These are phyloP conservation scores for Gallirallus australis DNA, from an alignment of 2,797 vertebrate genomes.

Conservation along the genomic window DNA sequence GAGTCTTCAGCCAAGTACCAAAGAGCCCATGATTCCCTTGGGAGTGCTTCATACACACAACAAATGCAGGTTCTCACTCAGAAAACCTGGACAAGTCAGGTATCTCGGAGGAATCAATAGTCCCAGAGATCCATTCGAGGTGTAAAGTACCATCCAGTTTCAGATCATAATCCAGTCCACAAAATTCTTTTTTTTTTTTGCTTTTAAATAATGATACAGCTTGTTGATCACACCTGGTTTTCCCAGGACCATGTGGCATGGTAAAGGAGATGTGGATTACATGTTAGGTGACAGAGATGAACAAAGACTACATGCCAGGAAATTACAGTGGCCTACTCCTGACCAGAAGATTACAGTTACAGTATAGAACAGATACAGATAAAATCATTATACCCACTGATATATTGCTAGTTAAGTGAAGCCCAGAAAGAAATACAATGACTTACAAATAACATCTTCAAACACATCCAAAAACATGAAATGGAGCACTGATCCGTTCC, in stretches of 20 bases:
- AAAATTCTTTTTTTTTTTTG: background rate
- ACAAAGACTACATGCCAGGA: background rate
- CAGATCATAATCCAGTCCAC: slow-evolving; percentile 6
- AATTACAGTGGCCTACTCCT: background rate
- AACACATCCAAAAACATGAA: slow-evolving; percentile 42
- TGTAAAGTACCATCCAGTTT: slow-evolving; percentile 30
- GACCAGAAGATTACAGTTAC: slow-evolving; percentile 44
- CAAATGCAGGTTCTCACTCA: fast-evolving
- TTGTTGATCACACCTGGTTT: background rate
- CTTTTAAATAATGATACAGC: slow-evolving; percentile 1
- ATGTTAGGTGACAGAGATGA: slow-evolving; percentile 4
- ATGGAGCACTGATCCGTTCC: slow-evolving; percentile 44
- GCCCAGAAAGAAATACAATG: background rate
- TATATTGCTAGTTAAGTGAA: slow-evolving; percentile 17
- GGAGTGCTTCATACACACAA: background rate
- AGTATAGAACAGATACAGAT: slow-evolving; percentile 25
- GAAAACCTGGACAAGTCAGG: background rate
- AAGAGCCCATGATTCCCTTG: background rate
- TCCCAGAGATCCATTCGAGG: background rate
- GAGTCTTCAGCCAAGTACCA: slow-evolving; percentile 39
- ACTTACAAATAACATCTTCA: slow-evolving; percentile 36
- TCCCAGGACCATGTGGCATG: background rate
- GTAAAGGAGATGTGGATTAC: slow-evolving; percentile 7
- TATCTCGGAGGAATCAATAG: background rate
- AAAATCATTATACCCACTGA: slow-evolving; percentile 35